These are phyloP conservation scores for Argyresthia goedartella DNA, from an alignment of 2,888 invertebrate species.

Conservation along the genomic window DNA sequence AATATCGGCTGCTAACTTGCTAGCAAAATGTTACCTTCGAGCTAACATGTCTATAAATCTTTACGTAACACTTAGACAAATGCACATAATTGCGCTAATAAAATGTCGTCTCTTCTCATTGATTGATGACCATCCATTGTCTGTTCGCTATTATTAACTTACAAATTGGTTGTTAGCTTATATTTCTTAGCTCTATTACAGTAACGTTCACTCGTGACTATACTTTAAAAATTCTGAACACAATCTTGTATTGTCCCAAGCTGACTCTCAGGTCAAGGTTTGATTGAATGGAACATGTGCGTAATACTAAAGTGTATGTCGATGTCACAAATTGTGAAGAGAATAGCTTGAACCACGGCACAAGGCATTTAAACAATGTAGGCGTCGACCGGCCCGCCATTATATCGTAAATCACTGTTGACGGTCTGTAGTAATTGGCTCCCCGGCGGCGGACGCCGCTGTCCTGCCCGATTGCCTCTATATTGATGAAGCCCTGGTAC, in stretches of 20 bases:
- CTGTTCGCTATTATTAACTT: neutral
- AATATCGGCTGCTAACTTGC: neutral
- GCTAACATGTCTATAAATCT: constrained; percentile 1
- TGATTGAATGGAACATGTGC: neutral
- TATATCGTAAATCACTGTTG: constrained; percentile 64
- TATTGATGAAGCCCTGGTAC: neutral
- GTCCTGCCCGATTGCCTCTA: neutral
- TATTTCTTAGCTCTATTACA: neutral
- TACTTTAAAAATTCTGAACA: neutral
- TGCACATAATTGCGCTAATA: neutral
- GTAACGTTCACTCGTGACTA: neutral
- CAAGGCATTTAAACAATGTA: constrained; percentile 55
- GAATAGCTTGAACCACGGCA: constrained; percentile 13
- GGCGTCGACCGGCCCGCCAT: constrained; percentile 44
- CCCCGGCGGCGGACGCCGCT: constrained; percentile 17
- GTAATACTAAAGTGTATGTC: neutral
- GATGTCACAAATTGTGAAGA: neutral
- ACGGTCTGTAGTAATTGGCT: constrained; percentile 56
- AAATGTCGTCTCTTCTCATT: neutral
- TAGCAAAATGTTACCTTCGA: neutral
- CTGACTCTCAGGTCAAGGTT: neutral
- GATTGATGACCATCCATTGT: neutral
- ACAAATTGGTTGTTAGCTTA: neutral
- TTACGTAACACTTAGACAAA: neutral
- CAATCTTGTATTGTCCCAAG: no score